A percentile compares a stretch with the other conserved stretches of the same genome.
Evolutionary conservation across 1,140 invertebrate genomes (phyloP).

Genomic region (Elymnias hypermnestra): DNA sequence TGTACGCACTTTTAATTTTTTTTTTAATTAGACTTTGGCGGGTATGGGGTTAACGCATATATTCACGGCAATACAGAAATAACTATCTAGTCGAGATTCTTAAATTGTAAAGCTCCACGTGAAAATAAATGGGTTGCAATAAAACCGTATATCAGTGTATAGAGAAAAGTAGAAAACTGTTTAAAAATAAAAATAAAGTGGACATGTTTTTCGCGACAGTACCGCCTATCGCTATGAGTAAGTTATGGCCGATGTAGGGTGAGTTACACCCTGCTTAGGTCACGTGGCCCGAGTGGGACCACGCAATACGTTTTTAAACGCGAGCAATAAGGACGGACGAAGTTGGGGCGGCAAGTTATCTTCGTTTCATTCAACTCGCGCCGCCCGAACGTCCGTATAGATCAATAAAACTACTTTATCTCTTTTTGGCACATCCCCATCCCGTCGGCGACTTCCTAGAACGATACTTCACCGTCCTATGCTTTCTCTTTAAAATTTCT

Average conservation of each 20-base stretch:
- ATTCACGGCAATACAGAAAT: too few species aligned
- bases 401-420: slow-evolving; percentile 79
- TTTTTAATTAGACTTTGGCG: too few species aligned
- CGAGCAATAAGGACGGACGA: slow-evolving; percentile 41
- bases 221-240: slow-evolving; percentile 76
- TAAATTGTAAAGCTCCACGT: slow-evolving; percentile 13
- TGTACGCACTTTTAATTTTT: too few species aligned
- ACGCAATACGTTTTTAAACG: slow-evolving; percentile 32
- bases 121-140: slow-evolving; percentile 18
- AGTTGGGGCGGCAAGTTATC: slow-evolving; percentile 71
- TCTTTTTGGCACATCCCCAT: slow-evolving; percentile 77
- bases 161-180: slow-evolving; percentile 25
- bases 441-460: slow-evolving; percentile 67
- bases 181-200: slow-evolving; percentile 50
- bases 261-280: slow-evolving; percentile 75
- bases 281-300: slow-evolving; percentile 64
- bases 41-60: too few species aligned
- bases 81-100: too few species aligned
- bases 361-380: slow-evolving; percentile 75
- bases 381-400: slow-evolving; percentile 73
- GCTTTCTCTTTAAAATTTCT: slow-evolving; percentile 52
- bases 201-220: slow-evolving; percentile 69
- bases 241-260: slow-evolving; percentile 76
- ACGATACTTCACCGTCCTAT: slow-evolving; percentile 44
- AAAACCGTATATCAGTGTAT: slow-evolving; percentile 21